Conservation (phyloP, 1,140 invertebrate genomes). For the Drosophila sturtevanti region DNA sequence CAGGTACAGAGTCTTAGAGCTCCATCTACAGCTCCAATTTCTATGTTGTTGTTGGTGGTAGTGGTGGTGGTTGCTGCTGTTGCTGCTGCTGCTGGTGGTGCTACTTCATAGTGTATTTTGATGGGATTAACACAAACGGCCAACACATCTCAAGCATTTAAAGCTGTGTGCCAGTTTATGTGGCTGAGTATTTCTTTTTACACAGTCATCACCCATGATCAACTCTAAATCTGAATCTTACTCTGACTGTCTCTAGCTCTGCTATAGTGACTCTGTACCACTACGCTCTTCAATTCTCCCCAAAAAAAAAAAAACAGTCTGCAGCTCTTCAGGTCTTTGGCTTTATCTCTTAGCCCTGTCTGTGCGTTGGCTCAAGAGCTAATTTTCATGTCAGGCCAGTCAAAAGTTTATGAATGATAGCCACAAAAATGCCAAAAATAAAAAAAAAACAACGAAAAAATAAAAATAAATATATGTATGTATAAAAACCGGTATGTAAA, state of each 20-base stretch:
- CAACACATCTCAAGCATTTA: constrained; percentile 78
- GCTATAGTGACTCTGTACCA: constrained; percentile 16
- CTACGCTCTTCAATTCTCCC: constrained; percentile 53
- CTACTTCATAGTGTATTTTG: constrained; percentile 75
- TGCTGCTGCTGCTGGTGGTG: constrained; percentile 57
- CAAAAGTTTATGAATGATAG: constrained; percentile 79
- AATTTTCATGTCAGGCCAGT: constrained; percentile 72
- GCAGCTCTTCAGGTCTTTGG: constrained; percentile 50
- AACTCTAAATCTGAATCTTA: constrained; percentile 25
- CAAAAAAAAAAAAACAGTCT: constrained; percentile 19
- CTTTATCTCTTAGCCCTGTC: constrained; percentile 26
- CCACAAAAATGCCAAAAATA: constrained; percentile 52
- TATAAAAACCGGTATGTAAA: constrained; percentile 47
- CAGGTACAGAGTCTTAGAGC: constrained; percentile 47
- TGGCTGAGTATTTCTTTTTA: constrained; percentile 71
- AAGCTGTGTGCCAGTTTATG: constrained; percentile 74
- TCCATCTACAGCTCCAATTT: constrained; percentile 28
- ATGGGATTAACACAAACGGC: constrained; percentile 80
- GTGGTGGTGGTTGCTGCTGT: constrained; percentile 30
- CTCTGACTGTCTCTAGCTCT: constrained; percentile 20
- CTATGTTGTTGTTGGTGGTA: constrained; percentile 12
- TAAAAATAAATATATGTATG: too few species aligned
- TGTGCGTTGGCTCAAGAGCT: constrained; percentile 77
- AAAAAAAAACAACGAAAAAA: background rate
- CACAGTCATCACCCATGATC: constrained; percentile 73